Conservation (phyloP, 2,888 invertebrate genomes). For the Elegia similella region DNA sequence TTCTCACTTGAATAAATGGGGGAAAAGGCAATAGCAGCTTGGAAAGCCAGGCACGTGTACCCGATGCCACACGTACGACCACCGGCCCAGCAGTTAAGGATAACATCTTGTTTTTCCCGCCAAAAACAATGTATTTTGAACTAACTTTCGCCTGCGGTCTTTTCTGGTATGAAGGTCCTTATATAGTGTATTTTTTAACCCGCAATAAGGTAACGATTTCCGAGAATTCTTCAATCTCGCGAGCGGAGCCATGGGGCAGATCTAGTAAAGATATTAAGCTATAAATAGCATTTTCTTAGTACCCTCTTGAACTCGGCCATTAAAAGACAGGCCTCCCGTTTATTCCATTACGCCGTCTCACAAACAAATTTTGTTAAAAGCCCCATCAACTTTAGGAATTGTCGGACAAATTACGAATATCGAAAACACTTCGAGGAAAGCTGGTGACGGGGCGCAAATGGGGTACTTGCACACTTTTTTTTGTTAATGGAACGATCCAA, state of each 20-base stretch:
- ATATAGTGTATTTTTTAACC: no score
- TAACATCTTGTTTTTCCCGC: no score
- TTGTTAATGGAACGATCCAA: no score
- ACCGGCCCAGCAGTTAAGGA: no score
- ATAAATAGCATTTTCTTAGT: not conserved
- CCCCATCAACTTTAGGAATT: conserved; percentile 29
- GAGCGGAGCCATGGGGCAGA: not conserved
- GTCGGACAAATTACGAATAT: conserved; percentile 29
- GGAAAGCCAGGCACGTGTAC: no score
- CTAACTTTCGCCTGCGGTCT: no score
- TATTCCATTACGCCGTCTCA: conserved; percentile 23
- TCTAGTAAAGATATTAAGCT: not conserved
- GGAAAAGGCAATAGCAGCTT: no score
- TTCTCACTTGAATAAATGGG: no score
- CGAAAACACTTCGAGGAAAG: conserved; percentile 23
- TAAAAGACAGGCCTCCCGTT: conserved; percentile 5
- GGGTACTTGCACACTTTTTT: no score
- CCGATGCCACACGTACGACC: no score
- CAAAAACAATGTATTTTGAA: no score
- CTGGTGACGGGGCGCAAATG: conserved; percentile 4
- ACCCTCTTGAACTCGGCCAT: not conserved
- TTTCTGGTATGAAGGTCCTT: no score
- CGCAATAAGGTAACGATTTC: not conserved
- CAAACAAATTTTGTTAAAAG: conserved; percentile 41
- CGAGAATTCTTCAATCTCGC: not conserved